Conservation (phyloP, 2,797 vertebrate species). For the Sebastes flavidus region DNA sequence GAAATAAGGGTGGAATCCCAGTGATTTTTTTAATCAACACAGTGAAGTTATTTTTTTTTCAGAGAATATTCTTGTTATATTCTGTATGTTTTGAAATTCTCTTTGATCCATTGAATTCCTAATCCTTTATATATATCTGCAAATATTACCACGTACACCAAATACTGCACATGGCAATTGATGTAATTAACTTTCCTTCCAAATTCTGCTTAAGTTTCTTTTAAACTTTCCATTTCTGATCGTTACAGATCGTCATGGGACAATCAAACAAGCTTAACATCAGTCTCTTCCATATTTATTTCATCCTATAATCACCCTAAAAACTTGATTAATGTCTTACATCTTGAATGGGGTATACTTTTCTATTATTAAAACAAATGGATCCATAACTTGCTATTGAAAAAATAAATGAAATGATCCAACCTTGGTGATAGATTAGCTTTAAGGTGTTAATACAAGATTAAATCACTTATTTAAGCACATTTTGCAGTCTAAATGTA, state of each 20-base stretch:
- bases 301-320: background rate
- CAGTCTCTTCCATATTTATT: background rate
- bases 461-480: background rate
- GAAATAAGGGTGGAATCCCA: background rate
- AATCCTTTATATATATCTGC: background rate
- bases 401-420: background rate
- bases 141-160: background rate
- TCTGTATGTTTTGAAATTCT: background rate
- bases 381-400: background rate
- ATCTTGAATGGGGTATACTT: background rate
- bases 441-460: background rate
- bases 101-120: background rate
- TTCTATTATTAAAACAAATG: background rate
- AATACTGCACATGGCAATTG: background rate
- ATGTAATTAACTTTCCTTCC: background rate
- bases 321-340: background rate
- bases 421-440: background rate
- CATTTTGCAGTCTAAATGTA: background rate
- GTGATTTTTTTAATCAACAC: background rate
- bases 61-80: background rate
- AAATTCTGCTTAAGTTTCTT: background rate
- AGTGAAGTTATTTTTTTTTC: background rate
- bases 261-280: background rate
- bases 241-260: background rate
- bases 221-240: conserved; percentile 30